Evolutionary conservation across 2,797 vertebrate species (phyloP).

Genomic region (Presbytis comata): DNA sequence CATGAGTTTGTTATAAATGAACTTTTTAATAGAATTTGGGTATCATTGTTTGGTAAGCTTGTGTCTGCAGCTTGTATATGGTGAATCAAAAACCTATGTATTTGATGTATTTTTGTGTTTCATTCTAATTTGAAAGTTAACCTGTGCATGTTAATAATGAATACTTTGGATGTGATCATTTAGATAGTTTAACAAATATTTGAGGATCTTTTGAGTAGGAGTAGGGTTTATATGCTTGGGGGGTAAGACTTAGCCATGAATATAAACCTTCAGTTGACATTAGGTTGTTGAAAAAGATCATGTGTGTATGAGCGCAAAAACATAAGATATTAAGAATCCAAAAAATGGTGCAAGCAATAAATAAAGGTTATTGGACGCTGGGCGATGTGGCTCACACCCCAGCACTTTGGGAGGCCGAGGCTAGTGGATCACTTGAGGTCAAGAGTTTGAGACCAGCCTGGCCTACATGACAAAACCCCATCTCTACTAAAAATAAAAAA

Average conservation of each 20-base stretch:
- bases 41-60: slow-evolving; percentile 17
- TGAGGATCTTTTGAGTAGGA: slow-evolving; percentile 13
- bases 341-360: neutral
- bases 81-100: neutral
- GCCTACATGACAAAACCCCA: neutral
- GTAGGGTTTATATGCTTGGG: neutral
- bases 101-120: slow-evolving; percentile 37
- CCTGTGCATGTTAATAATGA: neutral
- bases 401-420: neutral
- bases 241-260: neutral
- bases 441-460: neutral
- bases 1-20: neutral
- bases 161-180: slow-evolving; percentile 21
- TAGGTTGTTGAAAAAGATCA: neutral
- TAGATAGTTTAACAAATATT: slow-evolving; percentile 6
- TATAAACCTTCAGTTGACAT: neutral
- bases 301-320: neutral
- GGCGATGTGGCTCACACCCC: neutral
- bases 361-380: neutral
- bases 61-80: neutral
- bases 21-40: neutral
- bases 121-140: slow-evolving; percentile 30
- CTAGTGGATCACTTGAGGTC: neutral
- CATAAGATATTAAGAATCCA: neutral
- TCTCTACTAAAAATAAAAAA: neutral